Evolutionary conservation across 2,797 vertebrate species (phyloP).

Genomic region (Acipenser oxyrinchus): DNA sequence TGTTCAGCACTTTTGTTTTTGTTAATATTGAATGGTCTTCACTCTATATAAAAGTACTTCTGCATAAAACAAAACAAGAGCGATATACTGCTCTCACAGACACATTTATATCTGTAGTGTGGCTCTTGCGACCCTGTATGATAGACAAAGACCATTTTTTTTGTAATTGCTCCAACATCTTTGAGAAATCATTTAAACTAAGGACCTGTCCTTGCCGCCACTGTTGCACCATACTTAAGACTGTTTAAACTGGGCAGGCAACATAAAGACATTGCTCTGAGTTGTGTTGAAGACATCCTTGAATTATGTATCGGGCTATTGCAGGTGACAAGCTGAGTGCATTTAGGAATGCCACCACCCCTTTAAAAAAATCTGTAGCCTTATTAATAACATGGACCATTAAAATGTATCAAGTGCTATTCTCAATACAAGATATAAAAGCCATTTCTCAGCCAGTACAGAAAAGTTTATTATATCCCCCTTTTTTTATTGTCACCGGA

Average conservation of each 20-base stretch:
- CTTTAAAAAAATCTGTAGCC: conserved; percentile 40
- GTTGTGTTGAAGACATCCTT: conserved; percentile 10
- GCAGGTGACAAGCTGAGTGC: conserved; percentile 14
- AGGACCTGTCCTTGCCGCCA: background rate
- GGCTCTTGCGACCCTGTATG: too few species aligned
- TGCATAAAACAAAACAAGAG: too few species aligned
- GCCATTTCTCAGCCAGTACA: conserved; percentile 63
- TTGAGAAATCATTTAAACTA: background rate
- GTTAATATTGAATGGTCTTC: too few species aligned
- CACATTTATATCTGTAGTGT: too few species aligned
- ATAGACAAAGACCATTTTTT: too few species aligned
- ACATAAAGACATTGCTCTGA: conserved; percentile 14
- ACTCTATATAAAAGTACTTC: too few species aligned
- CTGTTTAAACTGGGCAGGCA: conserved; percentile 10
- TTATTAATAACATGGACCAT: conserved; percentile 82
- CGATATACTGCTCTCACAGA: too few species aligned
- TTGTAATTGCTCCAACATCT: background rate
- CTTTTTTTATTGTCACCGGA: conserved; percentile 71
- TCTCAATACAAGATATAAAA: conserved; percentile 82
- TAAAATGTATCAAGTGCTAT: conserved; percentile 85
- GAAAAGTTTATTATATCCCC: conserved; percentile 70
- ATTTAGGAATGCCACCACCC: conserved; percentile 21
- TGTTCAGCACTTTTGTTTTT: too few species aligned
- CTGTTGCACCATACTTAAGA: conserved; percentile 3
- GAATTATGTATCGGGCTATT: conserved; percentile 16